phyloP scores from a whole-genome alignment of 2,888 invertebrate species.

The Eristalinus sepulchralis region DNA sequence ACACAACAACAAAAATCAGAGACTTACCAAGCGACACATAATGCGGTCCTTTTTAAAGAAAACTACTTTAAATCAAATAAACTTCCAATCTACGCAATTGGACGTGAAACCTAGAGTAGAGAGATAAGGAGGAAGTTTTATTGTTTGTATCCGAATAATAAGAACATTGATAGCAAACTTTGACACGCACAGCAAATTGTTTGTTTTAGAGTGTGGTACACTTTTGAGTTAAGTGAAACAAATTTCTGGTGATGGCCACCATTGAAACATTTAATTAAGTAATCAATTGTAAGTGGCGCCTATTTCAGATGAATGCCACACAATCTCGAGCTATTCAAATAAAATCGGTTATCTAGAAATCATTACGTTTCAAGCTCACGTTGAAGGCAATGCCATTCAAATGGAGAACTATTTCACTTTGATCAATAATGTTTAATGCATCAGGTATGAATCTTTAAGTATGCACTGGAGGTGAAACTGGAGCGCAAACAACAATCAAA shows the following conservation, averaged over 20 bases:
- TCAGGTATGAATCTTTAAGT: neutral
- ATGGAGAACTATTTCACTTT: neutral
- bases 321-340: neutral
- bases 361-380: neutral
- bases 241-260: too few relatives aligned
- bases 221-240: too few relatives aligned
- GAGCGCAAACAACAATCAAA: too few relatives aligned
- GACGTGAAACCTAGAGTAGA: conserved; percentile 34
- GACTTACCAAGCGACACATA: conserved; percentile 61
- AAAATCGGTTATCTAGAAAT: neutral
- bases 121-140: conserved; percentile 34
- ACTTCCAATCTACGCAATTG: conserved; percentile 29
- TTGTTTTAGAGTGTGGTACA: too few relatives aligned
- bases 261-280: too few relatives aligned
- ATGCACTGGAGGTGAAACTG: neutral
- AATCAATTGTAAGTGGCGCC: neutral
- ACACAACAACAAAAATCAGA: conserved; percentile 11
- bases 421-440: neutral
- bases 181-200: neutral
- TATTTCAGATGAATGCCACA: neutral
- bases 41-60: conserved; percentile 12
- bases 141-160: neutral
- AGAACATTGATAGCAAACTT: neutral
- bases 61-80: conserved; percentile 9
- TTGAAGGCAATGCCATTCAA: neutral